These are phyloP conservation scores for Hyalella azteca DNA, from an alignment of 2,888 invertebrate genomes.

Conservation along the genomic window DNA sequence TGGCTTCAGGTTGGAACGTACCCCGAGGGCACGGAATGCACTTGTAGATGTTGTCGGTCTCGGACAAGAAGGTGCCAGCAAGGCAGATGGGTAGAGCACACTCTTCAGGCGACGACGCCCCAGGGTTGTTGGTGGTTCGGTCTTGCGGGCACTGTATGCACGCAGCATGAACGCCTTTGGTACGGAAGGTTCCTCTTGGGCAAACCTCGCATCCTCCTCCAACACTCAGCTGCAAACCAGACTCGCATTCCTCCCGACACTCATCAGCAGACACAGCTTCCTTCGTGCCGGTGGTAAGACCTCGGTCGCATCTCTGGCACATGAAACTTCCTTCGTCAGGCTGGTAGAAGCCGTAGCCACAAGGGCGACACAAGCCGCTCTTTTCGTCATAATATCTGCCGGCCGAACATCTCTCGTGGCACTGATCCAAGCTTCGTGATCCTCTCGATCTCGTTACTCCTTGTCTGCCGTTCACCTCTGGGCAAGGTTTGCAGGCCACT, in stretches of 20 bases:
- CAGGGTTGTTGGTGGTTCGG: constrained; percentile 84
- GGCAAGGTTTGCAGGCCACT: constrained; percentile 85
- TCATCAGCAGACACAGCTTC: constrained; percentile 82
- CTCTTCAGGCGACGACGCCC: constrained; percentile 79
- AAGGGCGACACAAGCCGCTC: constrained; percentile 85
- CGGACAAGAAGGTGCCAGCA: constrained; percentile 67
- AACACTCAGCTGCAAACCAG: constrained; percentile 67
- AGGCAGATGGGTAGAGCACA: constrained; percentile 89
- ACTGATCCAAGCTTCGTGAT: constrained; percentile 85
- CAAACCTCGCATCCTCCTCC: constrained; percentile 93
- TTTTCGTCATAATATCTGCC: constrained; percentile 92
- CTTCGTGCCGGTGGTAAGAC: constrained; percentile 87
- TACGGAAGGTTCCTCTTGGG: constrained; percentile 84
- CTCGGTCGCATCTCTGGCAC: constrained; percentile 85
- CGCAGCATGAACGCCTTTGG: constrained; percentile 84
- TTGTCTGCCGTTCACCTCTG: constrained; percentile 84
- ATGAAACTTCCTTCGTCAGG: constrained; percentile 88
- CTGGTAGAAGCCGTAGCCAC: constrained; percentile 94
- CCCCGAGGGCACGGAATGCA: constrained; percentile 89
- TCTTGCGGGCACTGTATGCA: constrained; percentile 88
- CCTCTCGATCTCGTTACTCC: constrained; percentile 88
- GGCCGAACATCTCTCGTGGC: constrained; percentile 91
- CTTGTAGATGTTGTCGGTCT: constrained; percentile 41
- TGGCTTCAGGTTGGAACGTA: constrained; percentile 86
- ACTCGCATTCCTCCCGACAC: constrained; percentile 85